Conservation (phyloP, 2,113 vertebrate genomes). For the Fregetta grallaria region DNA sequence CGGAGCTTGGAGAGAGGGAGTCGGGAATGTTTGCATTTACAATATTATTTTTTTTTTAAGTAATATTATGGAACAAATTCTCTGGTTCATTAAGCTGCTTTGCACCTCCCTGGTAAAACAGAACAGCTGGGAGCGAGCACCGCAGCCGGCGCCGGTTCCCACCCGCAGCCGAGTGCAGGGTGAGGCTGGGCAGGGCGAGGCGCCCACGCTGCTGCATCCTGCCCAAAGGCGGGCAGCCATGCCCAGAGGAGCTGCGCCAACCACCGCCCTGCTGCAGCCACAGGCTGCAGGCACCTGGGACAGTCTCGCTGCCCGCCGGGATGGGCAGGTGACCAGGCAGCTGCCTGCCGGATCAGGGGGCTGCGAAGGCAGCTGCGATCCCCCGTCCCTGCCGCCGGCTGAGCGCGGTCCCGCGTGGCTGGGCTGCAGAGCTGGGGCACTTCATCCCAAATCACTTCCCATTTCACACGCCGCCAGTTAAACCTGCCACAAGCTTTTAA, state of each 20-base stretch:
- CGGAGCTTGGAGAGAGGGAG: neutral
- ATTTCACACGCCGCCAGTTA: neutral
- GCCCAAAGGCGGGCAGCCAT: neutral
- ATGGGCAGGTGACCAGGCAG: neutral
- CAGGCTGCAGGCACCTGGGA: rapidly evolving
- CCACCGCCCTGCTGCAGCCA: rapidly evolving
- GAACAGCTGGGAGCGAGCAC: neutral
- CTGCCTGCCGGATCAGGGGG: neutral
- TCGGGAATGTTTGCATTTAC: neutral
- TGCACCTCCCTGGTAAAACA: neutral
- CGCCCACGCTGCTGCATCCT: rapidly evolving
- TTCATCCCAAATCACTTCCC: neutral
- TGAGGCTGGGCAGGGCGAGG: neutral
- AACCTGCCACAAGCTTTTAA: neutral
- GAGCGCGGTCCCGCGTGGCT: rapidly evolving
- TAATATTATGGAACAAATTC: neutral
- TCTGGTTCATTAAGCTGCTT: neutral
- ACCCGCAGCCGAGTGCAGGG: rapidly evolving
- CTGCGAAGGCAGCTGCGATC: neutral
- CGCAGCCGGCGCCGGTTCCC: rapidly evolving
- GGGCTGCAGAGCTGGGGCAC: neutral
- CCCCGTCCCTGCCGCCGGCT: rapidly evolving
- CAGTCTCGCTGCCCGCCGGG: rapidly evolving
- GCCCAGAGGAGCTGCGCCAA: neutral
- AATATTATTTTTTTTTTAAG: neutral